Percentiles rank a stretch among this genome's conserved stretches.
Conservation (phyloP, 1,140 invertebrate species). For the Hesperophylax magnus region DNA sequence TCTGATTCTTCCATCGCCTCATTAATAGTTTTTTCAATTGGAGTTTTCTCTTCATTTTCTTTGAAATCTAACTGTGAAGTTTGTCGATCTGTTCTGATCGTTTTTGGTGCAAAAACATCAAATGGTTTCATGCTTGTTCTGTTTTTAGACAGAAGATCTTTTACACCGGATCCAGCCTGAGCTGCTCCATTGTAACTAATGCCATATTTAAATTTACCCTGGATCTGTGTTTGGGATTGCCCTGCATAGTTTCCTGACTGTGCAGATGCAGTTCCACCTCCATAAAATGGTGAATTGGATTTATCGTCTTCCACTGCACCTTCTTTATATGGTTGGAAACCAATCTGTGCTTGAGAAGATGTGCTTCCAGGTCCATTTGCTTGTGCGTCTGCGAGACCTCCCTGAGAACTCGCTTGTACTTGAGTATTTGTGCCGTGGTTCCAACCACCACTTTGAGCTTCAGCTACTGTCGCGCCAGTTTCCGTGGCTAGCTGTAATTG, state of each 20-base stretch:
- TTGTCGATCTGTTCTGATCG: constrained; percentile 50
- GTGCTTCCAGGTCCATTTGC: constrained; percentile 86
- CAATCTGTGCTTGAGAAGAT: constrained; percentile 88
- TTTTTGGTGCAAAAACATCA: constrained; percentile 63
- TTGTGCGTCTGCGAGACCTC: constrained; percentile 87
- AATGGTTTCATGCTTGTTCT: constrained; percentile 63
- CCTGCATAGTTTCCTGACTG: constrained; percentile 81
- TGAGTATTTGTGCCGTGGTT: constrained; percentile 83
- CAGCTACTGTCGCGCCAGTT: constrained; percentile 79
- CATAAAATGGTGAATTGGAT: constrained; percentile 73
- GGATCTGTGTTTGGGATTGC: constrained; percentile 85
- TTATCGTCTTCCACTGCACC: constrained; percentile 67
- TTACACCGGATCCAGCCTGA: constrained; percentile 82
- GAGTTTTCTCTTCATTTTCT: constrained; percentile 58
- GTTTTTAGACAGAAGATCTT: constrained; percentile 68
- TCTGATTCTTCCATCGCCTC: constrained; percentile 50
- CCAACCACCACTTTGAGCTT: constrained; percentile 81
- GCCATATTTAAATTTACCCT: constrained; percentile 83
- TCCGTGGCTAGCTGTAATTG: constrained; percentile 82
- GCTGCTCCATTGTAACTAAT: constrained; percentile 86
- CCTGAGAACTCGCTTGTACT: constrained; percentile 83
- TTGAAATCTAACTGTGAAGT: constrained; percentile 48
- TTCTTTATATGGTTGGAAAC: constrained; percentile 82
- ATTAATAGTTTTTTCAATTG: constrained; percentile 42
- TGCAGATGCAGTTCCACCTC: constrained; percentile 82